phyloP scores from a whole-genome alignment of 2,888 invertebrate genomes.

The Neelides folsomi region DNA sequence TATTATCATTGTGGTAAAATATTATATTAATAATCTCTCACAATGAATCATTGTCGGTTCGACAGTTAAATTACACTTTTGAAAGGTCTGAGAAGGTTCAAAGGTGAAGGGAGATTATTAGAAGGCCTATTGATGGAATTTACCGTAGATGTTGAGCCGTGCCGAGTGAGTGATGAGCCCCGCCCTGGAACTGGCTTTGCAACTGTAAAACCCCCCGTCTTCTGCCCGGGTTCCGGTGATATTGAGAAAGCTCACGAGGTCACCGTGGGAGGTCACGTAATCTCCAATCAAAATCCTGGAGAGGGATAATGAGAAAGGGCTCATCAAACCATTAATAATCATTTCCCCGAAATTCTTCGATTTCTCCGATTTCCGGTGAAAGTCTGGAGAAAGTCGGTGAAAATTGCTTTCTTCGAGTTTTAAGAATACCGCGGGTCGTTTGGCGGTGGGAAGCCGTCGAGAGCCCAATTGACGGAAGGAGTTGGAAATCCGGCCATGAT shows the following conservation, averaged over 20 bases:
- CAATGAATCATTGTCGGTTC: constrained; percentile 1
- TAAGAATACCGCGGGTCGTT: constrained; percentile 42
- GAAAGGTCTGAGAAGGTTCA: neutral
- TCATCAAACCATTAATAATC: too few species aligned
- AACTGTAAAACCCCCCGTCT: constrained; percentile 40
- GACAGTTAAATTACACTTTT: too few species aligned
- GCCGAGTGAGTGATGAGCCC: constrained; percentile 8
- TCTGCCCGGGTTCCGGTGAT: constrained; percentile 32
- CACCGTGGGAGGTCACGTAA: constrained; percentile 29
- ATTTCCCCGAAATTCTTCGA: neutral
- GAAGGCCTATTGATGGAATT: constrained; percentile 11
- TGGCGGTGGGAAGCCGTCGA: constrained; percentile 54
- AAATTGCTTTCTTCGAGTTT: neutral
- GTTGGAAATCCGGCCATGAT: constrained; percentile 63
- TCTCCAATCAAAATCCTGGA: constrained; percentile 29
- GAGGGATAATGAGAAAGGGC: neutral
- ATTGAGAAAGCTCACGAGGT: constrained; percentile 30
- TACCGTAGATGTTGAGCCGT: constrained; percentile 40
- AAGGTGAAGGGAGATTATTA: too few species aligned
- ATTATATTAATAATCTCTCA: neutral
- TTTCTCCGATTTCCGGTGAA: neutral
- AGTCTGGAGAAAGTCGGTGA: neutral
- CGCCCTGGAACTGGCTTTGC: constrained; percentile 35
- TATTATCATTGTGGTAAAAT: constrained; percentile 2
- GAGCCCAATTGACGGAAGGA: constrained; percentile 60